A percentile compares a stretch with the other conserved stretches of the same genome.
phyloP scores from a whole-genome alignment of 2,888 invertebrate genomes.

The Pachliopta kotzebuea region DNA sequence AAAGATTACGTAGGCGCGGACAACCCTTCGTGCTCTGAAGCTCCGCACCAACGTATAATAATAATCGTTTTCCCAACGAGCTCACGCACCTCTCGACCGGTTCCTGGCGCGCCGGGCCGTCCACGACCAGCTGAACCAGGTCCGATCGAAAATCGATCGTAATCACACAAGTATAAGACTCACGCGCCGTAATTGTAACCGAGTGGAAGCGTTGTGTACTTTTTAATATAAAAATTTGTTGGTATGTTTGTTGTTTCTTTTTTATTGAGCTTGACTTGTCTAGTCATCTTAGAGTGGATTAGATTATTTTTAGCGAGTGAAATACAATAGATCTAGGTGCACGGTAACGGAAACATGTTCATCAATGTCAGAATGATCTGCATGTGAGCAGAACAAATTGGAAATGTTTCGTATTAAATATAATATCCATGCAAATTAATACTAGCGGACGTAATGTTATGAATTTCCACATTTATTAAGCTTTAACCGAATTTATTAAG shows the following conservation, averaged over 20 bases:
- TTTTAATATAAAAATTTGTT: conserved; percentile 29
- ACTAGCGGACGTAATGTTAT: not conserved
- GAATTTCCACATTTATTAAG: not conserved
- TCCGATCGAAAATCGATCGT: conserved; percentile 36
- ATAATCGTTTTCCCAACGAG: conserved; percentile 67
- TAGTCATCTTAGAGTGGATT: conserved; percentile 4
- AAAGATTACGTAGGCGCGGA: conserved; percentile 32
- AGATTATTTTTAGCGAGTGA: conserved; percentile 8
- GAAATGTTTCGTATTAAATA: no score
- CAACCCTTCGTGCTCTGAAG: conserved; percentile 47
- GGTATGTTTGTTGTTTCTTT: conserved; percentile 28
- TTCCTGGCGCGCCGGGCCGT: conserved; percentile 38
- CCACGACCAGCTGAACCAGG: conserved; percentile 26
- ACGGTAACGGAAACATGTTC: not conserved
- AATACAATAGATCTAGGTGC: not conserved
- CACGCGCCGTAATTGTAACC: not conserved
- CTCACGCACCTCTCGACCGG: conserved; percentile 62
- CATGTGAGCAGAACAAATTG: no score
- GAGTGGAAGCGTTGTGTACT: not conserved
- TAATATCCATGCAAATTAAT: not conserved
- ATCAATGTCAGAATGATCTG: no score
- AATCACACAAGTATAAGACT: conserved; percentile 31
- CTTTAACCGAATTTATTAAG: not conserved
- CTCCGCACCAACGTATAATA: conserved; percentile 50
- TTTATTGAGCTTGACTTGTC: conserved; percentile 19